Conservation (phyloP, 1,140 invertebrate genomes). For the Eufriesea mexicana region DNA sequence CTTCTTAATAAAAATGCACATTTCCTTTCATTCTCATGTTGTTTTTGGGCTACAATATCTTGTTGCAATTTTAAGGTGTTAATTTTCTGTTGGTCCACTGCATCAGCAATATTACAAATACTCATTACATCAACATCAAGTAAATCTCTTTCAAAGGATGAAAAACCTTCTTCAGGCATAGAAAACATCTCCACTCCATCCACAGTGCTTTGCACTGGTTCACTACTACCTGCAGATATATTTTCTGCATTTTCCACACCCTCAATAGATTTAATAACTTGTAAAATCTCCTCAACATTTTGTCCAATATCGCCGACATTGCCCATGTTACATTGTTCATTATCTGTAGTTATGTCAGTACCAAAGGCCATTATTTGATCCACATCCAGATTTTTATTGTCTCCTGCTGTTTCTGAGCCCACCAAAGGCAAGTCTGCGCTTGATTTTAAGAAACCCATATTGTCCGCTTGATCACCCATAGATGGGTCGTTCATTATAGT, state of each 20-base stretch:
- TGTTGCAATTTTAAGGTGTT: constrained; percentile 74
- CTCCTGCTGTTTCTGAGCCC: constrained; percentile 58
- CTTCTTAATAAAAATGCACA: constrained; percentile 88
- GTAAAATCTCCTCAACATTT: constrained; percentile 85
- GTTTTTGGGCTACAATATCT: constrained; percentile 82
- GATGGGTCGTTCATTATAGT: constrained; percentile 83
- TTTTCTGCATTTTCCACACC: constrained; percentile 77
- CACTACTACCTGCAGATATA: constrained; percentile 48
- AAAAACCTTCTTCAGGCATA: constrained; percentile 79
- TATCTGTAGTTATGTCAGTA: constrained; percentile 58
- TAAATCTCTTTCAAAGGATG: constrained; percentile 84
- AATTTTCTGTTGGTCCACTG: constrained; percentile 71
- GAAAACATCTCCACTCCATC: constrained; percentile 84
- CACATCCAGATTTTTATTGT: constrained; percentile 72
- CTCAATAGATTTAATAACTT: constrained; percentile 87
- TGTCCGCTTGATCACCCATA: constrained; percentile 86
- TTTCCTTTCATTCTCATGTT: constrained; percentile 86
- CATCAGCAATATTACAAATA: constrained; percentile 81
- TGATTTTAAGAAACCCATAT: constrained; percentile 85
- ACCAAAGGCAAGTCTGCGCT: constrained; percentile 74
- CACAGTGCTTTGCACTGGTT: constrained; percentile 71
- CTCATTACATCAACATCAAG: constrained; percentile 85
- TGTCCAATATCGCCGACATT: constrained; percentile 82
- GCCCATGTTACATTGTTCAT: constrained; percentile 63
- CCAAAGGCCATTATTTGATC: constrained; percentile 75